Evolutionary conservation across 2,888 invertebrate species (phyloP).

Genomic region (Tipula unca): DNA sequence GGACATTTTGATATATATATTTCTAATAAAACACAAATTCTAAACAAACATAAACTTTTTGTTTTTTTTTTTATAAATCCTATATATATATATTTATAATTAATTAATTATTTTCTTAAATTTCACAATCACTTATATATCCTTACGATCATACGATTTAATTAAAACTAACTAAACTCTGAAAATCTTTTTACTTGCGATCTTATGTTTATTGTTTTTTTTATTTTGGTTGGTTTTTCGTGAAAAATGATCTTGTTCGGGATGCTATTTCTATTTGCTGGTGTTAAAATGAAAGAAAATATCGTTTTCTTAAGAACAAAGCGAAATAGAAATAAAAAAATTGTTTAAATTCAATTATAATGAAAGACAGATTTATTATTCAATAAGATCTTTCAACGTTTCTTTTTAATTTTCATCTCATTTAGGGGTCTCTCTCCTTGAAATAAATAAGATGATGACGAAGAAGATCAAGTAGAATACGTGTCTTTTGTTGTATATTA

Average conservation of each 20-base stretch:
- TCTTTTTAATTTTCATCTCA: not conserved
- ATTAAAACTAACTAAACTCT: not conserved
- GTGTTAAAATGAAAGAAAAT: not conserved
- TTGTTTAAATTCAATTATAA: not conserved
- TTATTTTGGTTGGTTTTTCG: not conserved
- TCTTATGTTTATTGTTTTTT: not conserved
- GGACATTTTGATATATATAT: constrained; percentile 23
- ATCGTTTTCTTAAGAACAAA: not conserved
- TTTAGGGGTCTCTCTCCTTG: not conserved
- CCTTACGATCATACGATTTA: not conserved
- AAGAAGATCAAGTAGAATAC: not conserved
- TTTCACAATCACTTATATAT: not conserved
- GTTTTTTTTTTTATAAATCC: too few relatives aligned
- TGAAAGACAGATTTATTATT: constrained; percentile 18
- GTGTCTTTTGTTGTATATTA: not conserved
- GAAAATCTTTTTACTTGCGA: not conserved
- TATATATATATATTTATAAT: not conserved
- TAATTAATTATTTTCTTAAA: not conserved
- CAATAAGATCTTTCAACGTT: not conserved
- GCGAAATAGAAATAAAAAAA: not conserved
- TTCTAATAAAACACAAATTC: not conserved
- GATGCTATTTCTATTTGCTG: constrained; percentile 1
- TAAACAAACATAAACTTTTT: not conserved
- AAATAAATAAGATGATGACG: not conserved
- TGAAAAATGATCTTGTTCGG: constrained; percentile 8